Conservation (phyloP, 2,888 invertebrate species). For the Electrophaes corylata region DNA sequence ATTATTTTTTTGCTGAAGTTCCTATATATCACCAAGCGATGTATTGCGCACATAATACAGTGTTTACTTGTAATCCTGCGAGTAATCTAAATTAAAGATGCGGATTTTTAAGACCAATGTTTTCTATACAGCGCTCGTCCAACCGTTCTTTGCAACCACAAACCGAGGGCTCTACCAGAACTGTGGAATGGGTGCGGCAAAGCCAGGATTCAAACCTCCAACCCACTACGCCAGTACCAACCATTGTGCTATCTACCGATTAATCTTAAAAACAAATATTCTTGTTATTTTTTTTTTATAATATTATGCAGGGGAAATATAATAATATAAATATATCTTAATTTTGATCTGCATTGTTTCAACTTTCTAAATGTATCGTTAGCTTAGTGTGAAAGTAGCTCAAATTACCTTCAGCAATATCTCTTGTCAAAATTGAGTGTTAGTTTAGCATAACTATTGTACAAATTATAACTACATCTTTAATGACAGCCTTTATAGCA, state of each 20-base stretch:
- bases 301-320: no score
- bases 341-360: no score
- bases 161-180: conserved; percentile 18
- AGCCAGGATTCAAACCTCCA: conserved; percentile 21
- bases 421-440: conserved; percentile 29
- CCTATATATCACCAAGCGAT: no score
- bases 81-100: no score
- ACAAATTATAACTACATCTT: no score
- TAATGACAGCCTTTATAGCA: no score
- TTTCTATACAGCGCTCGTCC: conserved; percentile 21
- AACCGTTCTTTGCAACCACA: conserved; percentile 23
- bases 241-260: conserved; percentile 60
- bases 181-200: conserved; percentile 20
- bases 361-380: no score
- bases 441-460: neutral
- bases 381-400: conserved; percentile 37
- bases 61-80: no score
- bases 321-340: no score
- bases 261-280: conserved; percentile 28
- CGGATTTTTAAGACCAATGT: neutral
- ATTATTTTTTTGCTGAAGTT: no score
- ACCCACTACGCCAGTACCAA: conserved; percentile 54
- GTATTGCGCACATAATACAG: no score
- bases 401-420: conserved; percentile 42
- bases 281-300: no score